These are phyloP conservation scores for Megalops atlanticus DNA, from an alignment of 2,113 vertebrate species.

Conservation along the genomic window DNA sequence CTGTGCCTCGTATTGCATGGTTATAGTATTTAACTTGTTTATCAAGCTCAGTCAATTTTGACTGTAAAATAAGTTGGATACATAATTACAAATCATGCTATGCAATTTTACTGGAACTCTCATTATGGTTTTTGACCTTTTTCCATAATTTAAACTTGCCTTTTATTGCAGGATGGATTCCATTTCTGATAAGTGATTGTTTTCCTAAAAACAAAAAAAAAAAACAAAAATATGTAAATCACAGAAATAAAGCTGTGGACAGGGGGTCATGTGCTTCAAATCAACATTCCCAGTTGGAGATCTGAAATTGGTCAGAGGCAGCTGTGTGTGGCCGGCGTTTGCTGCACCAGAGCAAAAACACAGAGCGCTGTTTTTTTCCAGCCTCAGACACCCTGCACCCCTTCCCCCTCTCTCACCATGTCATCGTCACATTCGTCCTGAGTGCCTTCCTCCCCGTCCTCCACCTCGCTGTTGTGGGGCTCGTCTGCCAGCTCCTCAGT, in stretches of 20 bases:
- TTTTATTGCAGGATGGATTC: slow-evolving; percentile 77
- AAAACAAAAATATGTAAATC: slow-evolving; percentile 32
- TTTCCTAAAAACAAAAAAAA: slow-evolving; percentile 68
- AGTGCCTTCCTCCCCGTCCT: slow-evolving; percentile 64
- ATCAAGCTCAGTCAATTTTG: no score
- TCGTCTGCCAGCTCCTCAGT: slow-evolving; percentile 68
- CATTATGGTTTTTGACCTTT: background rate
- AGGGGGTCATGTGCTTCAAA: background rate
- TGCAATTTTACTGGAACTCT: background rate
- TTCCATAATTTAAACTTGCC: slow-evolving; percentile 42
- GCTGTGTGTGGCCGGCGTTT: background rate
- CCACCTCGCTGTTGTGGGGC: slow-evolving; percentile 72
- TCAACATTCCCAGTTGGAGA: background rate
- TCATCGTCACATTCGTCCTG: slow-evolving; percentile 77
- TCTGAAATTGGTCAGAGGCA: background rate
- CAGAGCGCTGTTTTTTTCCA: no score
- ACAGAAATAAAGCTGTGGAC: background rate
- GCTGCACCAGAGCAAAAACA: no score
- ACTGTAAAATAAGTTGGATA: no score
- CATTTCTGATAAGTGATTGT: slow-evolving; percentile 77
- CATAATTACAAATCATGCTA: no score
- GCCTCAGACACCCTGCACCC: background rate
- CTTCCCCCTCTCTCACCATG: slow-evolving; percentile 69
- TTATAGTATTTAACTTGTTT: no score
- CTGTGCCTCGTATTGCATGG: no score